These are phyloP conservation scores for Anguilla obscura DNA, from an alignment of 2,797 vertebrate species.

Conservation along the genomic window DNA sequence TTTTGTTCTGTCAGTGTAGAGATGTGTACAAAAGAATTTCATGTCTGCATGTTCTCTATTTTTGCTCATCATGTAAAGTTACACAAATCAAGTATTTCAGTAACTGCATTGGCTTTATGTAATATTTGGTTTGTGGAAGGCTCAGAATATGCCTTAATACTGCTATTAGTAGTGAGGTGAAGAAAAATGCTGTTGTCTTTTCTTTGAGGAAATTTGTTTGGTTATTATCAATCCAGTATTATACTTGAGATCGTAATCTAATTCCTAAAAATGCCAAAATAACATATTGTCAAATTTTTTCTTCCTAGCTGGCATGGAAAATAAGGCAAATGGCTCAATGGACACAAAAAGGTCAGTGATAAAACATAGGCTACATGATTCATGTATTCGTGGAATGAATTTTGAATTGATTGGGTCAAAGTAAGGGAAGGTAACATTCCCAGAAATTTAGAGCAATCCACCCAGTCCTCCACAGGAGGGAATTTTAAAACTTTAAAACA, in stretches of 20 bases:
- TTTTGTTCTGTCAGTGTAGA: slow-evolving; percentile 12
- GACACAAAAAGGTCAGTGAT: slow-evolving; percentile 89
- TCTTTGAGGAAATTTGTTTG: neutral
- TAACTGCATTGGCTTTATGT: neutral
- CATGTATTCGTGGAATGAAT: neutral
- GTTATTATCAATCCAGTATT: neutral
- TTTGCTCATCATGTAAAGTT: neutral
- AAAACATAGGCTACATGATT: neutral
- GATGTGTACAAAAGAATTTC: slow-evolving; percentile 11
- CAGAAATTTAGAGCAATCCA: no score
- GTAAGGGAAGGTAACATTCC: neutral
- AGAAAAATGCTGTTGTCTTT: no score
- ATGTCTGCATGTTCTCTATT: neutral
- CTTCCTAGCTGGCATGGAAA: slow-evolving; percentile 83
- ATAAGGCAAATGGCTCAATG: slow-evolving; percentile 92
- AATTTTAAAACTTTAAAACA: neutral
- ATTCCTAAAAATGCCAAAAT: slow-evolving; percentile 31
- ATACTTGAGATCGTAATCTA: slow-evolving; percentile 16
- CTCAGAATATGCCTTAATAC: no score
- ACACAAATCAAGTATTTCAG: neutral
- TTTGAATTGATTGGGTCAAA: neutral
- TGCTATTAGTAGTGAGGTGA: no score
- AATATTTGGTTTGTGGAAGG: no score
- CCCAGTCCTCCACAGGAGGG: no score
- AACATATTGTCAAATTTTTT: slow-evolving; percentile 48